A percentile compares a stretch with the other conserved stretches of the same genome.
These are phyloP conservation scores for Cephus cinctus DNA, from an alignment of 1,140 invertebrate species.

Conservation along the genomic window DNA sequence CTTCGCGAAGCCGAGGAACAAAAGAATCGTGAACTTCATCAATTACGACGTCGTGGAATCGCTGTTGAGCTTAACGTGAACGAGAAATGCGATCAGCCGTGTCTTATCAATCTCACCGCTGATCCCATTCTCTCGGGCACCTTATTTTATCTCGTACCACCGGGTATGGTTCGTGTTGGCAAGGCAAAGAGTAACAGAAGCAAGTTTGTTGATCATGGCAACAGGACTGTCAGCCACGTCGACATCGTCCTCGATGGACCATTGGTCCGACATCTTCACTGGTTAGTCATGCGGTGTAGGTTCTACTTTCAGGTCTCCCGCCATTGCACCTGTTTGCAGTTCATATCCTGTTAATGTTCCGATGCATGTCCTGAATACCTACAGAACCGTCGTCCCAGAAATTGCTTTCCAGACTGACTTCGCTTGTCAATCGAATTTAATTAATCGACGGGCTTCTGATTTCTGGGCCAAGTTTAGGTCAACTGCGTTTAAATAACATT, in stretches of 20 bases:
- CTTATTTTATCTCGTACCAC: conserved; percentile 64
- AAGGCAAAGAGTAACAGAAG: conserved; percentile 27
- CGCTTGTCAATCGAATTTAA: too few species aligned
- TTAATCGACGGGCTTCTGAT: too few species aligned
- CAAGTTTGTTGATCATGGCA: too few species aligned
- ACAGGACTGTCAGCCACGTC: conserved; percentile 36
- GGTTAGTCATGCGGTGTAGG: too few species aligned
- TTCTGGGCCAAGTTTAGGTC: too few species aligned
- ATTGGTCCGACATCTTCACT: conserved; percentile 66
- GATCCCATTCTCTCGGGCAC: conserved; percentile 72
- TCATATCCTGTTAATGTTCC: too few species aligned
- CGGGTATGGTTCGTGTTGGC: conserved; percentile 54
- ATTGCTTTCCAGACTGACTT: too few species aligned
- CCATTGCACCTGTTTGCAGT: too few species aligned
- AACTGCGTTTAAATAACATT: too few species aligned
- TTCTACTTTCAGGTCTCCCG: too few species aligned
- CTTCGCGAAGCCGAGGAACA: conserved; percentile 61
- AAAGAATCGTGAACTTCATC: conserved; percentile 59
- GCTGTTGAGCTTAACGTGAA: conserved; percentile 53
- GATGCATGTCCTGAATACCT: too few species aligned
- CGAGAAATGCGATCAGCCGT: conserved; percentile 49
- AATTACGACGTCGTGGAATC: conserved; percentile 56
- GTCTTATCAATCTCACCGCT: conserved; percentile 67
- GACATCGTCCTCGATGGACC: conserved; percentile 67
- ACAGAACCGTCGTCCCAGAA: too few species aligned